Base-by-base conservation (phyloP, 2,888 invertebrate genomes). In the Bombylius discolor region DNA sequence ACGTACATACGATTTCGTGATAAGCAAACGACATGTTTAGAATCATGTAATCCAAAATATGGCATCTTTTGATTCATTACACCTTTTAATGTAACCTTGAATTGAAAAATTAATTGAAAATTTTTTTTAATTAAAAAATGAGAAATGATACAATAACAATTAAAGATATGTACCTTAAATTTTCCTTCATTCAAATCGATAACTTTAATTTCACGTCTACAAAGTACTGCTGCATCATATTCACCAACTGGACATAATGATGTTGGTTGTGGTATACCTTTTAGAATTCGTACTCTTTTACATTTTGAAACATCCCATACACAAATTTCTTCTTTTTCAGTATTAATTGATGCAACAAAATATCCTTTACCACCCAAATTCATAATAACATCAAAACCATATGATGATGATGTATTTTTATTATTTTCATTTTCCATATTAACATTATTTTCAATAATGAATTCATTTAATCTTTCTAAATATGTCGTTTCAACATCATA, bases 31-130 rank as follows among this genome's bases (percentile, higher is more conserved):
- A 74, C 62, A 69, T 91, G 90, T 52, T 81, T 81, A 52, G 81
- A 74, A 75, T 89, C 88, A 70, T 91, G 89, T 11, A 90, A 79
- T 0, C 89, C 91, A 73, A 86, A 93, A 71, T 83, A 91, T 56
- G 92, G 90, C 90, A 91, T 89, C 73, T 89, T 90, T 71, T 92
- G 90, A 76, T 92, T 92, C 89, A 92, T 91, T 36, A 92, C 88
- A 44, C 89, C 89, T 68, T 89, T 87, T 49, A 90, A 72, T 47
- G 87, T 84, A 12, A 85, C 83, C 65, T 86, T 39, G n/a, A 51
- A 51, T 13, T 39, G 6, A 32, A 33, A 6, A 2, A 32, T 32
- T 13, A 32, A 3, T 11, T 12, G 9, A 33, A 48, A 14, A 33
- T 46, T 14, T 8, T n/a, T 46, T n/a, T 46, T 46, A 5, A 46